A percentile compares a stretch with the other conserved stretches of the same genome.
Conservation (phyloP, 2,888 invertebrate genomes). For the Dicyrtomina minuta region DNA sequence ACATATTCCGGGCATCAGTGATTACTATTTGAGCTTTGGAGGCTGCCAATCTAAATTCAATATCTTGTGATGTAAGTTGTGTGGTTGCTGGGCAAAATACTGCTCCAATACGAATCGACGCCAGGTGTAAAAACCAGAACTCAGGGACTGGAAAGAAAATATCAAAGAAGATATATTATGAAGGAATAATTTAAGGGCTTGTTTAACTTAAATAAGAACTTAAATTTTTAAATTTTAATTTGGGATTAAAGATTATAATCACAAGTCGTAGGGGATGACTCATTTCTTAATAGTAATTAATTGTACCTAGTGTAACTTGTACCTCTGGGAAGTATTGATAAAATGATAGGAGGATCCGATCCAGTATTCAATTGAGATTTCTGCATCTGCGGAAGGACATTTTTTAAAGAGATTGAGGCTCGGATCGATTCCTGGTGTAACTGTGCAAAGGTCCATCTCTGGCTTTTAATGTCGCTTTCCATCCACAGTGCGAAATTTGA, state of each 20-base stretch:
- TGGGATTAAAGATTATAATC: too few relatives aligned
- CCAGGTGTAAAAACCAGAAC: conserved; percentile 52
- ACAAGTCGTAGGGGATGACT: too few relatives aligned
- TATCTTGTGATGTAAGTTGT: conserved; percentile 56
- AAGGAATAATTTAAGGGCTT: too few relatives aligned
- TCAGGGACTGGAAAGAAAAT: too few relatives aligned
- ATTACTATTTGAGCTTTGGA: conserved; percentile 57
- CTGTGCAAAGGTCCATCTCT: conserved; percentile 45
- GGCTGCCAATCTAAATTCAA: conserved; percentile 55
- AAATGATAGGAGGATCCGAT: conserved; percentile 39
- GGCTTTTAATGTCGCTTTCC: conserved; percentile 38
- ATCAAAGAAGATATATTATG: too few relatives aligned
- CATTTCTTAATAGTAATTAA: too few relatives aligned
- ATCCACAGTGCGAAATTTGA: conserved; percentile 44
- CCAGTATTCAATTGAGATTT: not conserved
- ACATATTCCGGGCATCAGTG: conserved; percentile 54
- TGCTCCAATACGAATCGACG: conserved; percentile 47
- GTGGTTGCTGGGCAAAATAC: conserved; percentile 57
- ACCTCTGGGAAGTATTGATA: conserved; percentile 43
- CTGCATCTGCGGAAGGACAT: conserved; percentile 26
- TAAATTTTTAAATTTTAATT: too few relatives aligned
- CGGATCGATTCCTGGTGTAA: conserved; percentile 42
- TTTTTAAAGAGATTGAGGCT: conserved; percentile 39
- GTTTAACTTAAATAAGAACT: too few relatives aligned
- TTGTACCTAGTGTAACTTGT: too few relatives aligned